A percentile compares a stretch with the other conserved stretches of the same genome.
phyloP scores from a whole-genome alignment of 2,113 vertebrate species.

The Guaruba guarouba region DNA sequence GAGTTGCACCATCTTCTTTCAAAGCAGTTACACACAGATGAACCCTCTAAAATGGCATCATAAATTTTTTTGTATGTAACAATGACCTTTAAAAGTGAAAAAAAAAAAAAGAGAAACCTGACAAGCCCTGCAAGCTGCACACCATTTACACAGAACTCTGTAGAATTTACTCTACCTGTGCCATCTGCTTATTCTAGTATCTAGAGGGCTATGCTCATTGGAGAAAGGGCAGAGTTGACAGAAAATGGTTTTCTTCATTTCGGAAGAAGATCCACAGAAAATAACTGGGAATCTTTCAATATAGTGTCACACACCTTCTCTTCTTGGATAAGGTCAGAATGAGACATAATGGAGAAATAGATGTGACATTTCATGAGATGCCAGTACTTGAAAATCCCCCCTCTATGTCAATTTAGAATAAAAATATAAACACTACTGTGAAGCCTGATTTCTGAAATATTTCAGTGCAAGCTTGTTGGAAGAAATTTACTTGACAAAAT shows the following conservation, averaged over 20 bases:
- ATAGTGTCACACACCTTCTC: neutral
- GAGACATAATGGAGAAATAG: neutral
- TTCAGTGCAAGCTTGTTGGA: neutral
- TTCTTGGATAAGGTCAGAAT: constrained; percentile 15
- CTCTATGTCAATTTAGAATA: neutral
- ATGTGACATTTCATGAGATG: neutral
- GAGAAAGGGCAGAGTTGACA: constrained; percentile 66
- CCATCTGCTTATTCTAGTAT: constrained; percentile 56
- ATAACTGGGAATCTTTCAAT: neutral
- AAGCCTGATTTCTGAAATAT: neutral
- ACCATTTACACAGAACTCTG: constrained; percentile 73
- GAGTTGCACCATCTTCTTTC: neutral
- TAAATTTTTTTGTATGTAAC: constrained; percentile 46
- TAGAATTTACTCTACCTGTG: constrained; percentile 70
- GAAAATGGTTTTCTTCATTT: constrained; percentile 22
- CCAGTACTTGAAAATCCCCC: neutral
- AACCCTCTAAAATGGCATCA: constrained; percentile 19
- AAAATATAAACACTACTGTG: neutral
- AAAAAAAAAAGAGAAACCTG: neutral
- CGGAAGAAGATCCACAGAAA: constrained; percentile 36
- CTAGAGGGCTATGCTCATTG: constrained; percentile 52
- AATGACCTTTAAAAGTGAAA: constrained; percentile 71
- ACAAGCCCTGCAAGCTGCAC: constrained; percentile 62
- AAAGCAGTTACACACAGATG: neutral
- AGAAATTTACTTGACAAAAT: neutral